Conservation (phyloP, 2,888 invertebrate genomes). For the Thymelicus lineola region DNA sequence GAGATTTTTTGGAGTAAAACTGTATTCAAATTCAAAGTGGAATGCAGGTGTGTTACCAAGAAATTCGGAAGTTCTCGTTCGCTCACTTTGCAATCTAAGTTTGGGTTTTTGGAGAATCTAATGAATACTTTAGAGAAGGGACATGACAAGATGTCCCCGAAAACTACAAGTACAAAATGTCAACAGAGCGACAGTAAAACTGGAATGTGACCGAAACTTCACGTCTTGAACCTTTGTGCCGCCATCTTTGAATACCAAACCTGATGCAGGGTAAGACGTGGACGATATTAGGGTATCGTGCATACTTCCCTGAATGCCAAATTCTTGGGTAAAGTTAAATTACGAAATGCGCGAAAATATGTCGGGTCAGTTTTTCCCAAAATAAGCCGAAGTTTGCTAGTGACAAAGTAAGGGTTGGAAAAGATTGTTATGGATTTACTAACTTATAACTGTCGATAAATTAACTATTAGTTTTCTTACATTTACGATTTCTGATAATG, state of each 20-base stretch:
- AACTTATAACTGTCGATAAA: too few relatives aligned
- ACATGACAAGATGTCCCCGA: not conserved
- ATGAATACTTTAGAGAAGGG: conserved; percentile 19
- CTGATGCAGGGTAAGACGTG: conserved; percentile 8
- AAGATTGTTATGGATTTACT: not conserved
- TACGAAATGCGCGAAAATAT: conserved; percentile 1
- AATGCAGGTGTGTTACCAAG: not conserved
- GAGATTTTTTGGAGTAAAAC: not conserved
- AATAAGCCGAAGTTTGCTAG: not conserved
- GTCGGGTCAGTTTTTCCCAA: not conserved
- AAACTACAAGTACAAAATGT: conserved; percentile 1
- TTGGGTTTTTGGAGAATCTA: conserved; percentile 5
- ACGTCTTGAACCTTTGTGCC: conserved; percentile 4
- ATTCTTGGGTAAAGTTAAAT: conserved; percentile 21
- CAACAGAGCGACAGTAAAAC: conserved; percentile 20
- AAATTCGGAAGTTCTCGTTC: not conserved
- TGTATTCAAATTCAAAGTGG: not conserved
- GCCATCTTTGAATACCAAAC: conserved; percentile 19
- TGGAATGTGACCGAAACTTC: conserved; percentile 29
- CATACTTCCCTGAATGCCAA: conserved; percentile 3
- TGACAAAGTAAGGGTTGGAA: not conserved
- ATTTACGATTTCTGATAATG: too few relatives aligned
- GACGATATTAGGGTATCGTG: not conserved
- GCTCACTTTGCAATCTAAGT: not conserved
- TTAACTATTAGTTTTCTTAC: too few relatives aligned